Evolutionary conservation across 2,113 vertebrate species (phyloP), one percentile per base, ranked within the genome.

Genomic region (Rhinichthys klamathensis): DNA sequence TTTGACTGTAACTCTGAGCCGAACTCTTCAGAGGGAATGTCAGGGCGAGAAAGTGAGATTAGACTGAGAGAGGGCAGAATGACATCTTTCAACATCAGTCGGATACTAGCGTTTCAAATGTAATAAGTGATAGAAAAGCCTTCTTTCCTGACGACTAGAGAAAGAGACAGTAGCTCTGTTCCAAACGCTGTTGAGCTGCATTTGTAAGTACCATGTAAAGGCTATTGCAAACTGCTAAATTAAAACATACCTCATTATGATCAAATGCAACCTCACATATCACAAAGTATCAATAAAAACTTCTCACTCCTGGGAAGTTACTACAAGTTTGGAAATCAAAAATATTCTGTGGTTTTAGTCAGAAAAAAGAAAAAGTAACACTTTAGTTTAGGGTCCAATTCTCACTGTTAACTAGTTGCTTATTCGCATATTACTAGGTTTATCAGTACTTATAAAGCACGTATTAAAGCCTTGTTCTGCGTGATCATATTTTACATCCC

Each of bases 141-240:
- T 60, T 56, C 32, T 41, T 41, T 41, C 6, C 60, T 30, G 60
- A 80, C 46, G 60, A 80, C 38, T 11, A 15, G 32, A 60, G 76
- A 60, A 79, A 25, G 21, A 79, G 32, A 61, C 12, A 41, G 32
- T n/a, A 41, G 76, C 21, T 38, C 76, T 79, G 76, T 41, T 60
- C 23, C 35, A 79, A 41, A 79, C 32, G 56, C 46, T 80, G 74
- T 51, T 38, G 13, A 75, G 72, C 72, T 49, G 72, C 21, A 73
- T 67, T 67, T 18, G 4, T 25, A 60, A 7, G 1, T 23, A 56
- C 16, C 49, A 51, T 21, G 54, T 21, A 18, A 56, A 21, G 6
- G 18, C 54, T 8, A 56, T 38, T 23, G 16, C 32, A 23, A 70
- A 70, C 4, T 5, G 32, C 32, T 11, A 23, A 70, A 70, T 23